Evolutionary conservation across 2,888 invertebrate genomes (phyloP), one percentile per base, ranked within the genome.

Genomic region (Amiota minor): DNA sequence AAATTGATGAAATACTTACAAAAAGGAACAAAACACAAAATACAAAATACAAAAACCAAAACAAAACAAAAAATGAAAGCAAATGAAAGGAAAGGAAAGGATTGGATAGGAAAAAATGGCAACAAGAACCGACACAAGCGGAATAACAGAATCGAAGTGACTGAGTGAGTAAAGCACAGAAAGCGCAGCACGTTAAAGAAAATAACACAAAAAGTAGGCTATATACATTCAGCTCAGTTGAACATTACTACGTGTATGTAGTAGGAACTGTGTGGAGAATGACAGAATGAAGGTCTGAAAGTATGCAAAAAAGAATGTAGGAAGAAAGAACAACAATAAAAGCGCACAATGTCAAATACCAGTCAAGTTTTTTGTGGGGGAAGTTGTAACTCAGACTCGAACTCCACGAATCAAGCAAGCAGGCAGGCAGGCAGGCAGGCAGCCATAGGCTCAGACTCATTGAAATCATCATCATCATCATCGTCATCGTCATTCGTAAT

Each of bases 141-240:
- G 2, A 3, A 1, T 35, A 8, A 35, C 35, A 35, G 35, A 8
- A 35, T 35, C 35, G 35, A 6, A 35, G 4, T 35, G 35, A 35
- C 4, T 35, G 35, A 35, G 4, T 35, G 35, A 35, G 35, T 35
- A 35, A 35, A 35, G 35, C 23, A 23, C 23, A 18, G 59, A 73
- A 53, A 74, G 45, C 20, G 74, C 64, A 47, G 46, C 50, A 68
- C 46, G 14, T 72, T 78, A 77, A 35, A 35, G 35, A 35, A 83
- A 83, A 78, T 78, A 83, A 79, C 79, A 74, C 85, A 86, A 83
- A 83, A 83, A 82, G 68, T 64, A 68, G 72, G 65, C 70, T 61
- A 70, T 55, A 18, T 70, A 45, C 61, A 68, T 14, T 50, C 46
- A 53, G 18, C 16, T 11, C 53, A n/a, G 12, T 50, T 50, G 53